Percentiles rank a stretch among this genome's conserved stretches.
Evolutionary conservation across 2,113 vertebrate species (phyloP).

Genomic region (Phalacrocorax brasilianus): DNA sequence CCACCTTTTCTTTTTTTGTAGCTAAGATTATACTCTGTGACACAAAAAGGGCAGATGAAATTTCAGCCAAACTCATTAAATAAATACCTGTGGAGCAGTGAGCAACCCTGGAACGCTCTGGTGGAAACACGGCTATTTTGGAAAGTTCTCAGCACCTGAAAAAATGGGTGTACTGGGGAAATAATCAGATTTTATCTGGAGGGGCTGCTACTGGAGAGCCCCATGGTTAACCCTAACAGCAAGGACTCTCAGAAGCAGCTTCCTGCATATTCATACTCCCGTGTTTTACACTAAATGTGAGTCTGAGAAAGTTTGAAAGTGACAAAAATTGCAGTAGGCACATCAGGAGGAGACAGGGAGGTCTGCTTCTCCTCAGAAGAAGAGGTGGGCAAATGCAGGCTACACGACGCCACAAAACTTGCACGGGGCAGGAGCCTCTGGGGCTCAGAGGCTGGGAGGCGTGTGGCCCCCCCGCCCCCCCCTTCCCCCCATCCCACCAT

Average conservation of each 20-base stretch:
- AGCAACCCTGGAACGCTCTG: rapidly evolving
- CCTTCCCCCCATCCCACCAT: background rate
- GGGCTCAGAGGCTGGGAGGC: rapidly evolving
- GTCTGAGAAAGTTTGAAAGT: too few relatives aligned
- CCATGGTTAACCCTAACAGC: background rate
- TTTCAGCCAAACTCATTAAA: conserved; percentile 27
- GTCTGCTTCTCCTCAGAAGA: rapidly evolving
- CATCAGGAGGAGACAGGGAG: background rate
- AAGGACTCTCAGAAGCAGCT: background rate
- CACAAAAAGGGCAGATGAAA: conserved; percentile 23
- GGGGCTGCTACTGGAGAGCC: background rate
- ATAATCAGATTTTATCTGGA: background rate
- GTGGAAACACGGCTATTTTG: background rate
- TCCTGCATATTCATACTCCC: background rate
- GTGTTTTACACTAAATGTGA: background rate
- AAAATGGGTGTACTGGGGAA: background rate
- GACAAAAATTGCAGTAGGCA: background rate
- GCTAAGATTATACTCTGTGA: background rate
- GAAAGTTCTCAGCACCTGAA: background rate
- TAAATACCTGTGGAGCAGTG: background rate
- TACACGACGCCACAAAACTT: rapidly evolving
- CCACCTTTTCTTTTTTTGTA: background rate
- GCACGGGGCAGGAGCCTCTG: rapidly evolving
- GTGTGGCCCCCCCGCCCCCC: too few relatives aligned
- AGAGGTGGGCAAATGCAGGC: background rate